Percentiles rank a stretch among this genome's conserved stretches.
Conservation (phyloP, 1,140 invertebrate genomes). For the Micrasema longulum region DNA sequence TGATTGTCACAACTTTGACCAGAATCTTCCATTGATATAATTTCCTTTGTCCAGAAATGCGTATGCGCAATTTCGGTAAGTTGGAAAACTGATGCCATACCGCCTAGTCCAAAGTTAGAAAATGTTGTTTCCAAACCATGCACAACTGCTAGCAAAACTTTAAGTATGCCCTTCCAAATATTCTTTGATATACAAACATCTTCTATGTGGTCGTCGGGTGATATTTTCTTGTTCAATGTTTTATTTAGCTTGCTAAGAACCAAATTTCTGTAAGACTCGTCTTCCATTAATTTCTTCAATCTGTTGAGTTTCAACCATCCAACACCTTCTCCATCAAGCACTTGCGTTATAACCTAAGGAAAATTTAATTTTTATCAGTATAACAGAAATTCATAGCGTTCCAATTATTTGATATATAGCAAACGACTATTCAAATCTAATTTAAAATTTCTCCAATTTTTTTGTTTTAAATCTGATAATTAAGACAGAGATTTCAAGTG, state of each 20-base stretch:
- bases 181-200: conserved; percentile 92
- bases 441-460: too few species aligned
- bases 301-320: conserved; percentile 96
- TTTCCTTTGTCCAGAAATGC: conserved; percentile 96
- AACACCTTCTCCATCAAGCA: conserved; percentile 95
- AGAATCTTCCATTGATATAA: conserved; percentile 49
- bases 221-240: conserved; percentile 92
- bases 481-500: too few species aligned
- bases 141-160: conserved; percentile 89
- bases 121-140: conserved; percentile 93
- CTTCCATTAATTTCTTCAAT: conserved; percentile 97
- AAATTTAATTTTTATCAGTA: too few species aligned
- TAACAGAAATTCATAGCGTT: too few species aligned
- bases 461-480: too few species aligned
- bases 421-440: too few species aligned
- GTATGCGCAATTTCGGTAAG: conserved; percentile 98
- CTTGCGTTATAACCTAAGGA: conserved; percentile 86
- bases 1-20: conserved; percentile 43
- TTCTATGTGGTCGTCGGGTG: conserved; percentile 96
- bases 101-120: conserved; percentile 93
- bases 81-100: conserved; percentile 97
- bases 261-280: conserved; percentile 97
- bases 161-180: conserved; percentile 97
- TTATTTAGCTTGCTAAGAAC: conserved; percentile 95
- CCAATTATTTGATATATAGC: too few species aligned